Conservation (phyloP, 2,113 vertebrate genomes). For the Dasyornis broadbenti region DNA sequence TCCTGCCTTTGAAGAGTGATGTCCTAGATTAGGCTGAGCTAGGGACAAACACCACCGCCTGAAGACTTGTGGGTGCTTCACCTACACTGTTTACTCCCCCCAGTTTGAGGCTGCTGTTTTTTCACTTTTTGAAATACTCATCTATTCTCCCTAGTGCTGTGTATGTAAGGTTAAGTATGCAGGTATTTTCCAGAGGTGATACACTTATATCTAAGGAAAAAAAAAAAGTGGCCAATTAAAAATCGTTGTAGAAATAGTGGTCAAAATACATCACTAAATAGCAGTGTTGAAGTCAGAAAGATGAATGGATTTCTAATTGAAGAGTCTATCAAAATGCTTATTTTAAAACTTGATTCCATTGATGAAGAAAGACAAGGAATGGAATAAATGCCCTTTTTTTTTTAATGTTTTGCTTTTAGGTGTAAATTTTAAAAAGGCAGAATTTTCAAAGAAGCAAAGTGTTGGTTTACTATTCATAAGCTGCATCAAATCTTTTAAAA, state of each 20-base stretch:
- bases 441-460: not conserved
- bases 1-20: not conserved
- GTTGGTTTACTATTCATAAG: not conserved
- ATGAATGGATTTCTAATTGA: not conserved
- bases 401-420: not conserved
- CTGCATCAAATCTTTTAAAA: not conserved
- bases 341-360: not conserved
- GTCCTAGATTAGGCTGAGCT: not conserved
- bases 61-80: not conserved
- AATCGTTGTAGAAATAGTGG: not conserved
- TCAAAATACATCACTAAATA: not conserved
- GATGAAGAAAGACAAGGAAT: not conserved
- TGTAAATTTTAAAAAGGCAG: not conserved
- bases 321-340: not conserved
- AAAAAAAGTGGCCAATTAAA: not conserved
- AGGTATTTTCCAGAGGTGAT: not conserved
- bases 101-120: not conserved
- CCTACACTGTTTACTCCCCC: not conserved
- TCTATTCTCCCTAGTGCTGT: not conserved
- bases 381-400: not conserved
- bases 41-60: not conserved
- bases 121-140: not conserved
- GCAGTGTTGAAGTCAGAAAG: not conserved
- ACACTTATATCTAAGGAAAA: rapidly evolving
- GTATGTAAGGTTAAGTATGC: not conserved